A percentile compares a stretch with the other conserved stretches of the same genome.
phyloP scores from a whole-genome alignment of 2,113 vertebrate species.

The Melanostigma gelatinosum region DNA sequence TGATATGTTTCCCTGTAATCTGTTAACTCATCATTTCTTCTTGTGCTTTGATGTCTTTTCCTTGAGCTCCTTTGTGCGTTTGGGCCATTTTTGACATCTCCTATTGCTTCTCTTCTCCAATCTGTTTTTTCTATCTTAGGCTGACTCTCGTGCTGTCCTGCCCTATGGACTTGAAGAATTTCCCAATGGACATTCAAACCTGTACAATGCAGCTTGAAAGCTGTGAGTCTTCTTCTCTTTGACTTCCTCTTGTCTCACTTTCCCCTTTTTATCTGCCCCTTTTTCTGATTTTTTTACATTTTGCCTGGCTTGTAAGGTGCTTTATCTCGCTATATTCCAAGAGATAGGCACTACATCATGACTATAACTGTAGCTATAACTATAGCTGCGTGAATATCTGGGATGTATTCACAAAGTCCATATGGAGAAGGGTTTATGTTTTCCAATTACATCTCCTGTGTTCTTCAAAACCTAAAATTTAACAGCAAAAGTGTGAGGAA shows the following conservation, averaged over 20 bases:
- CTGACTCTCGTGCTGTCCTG: conserved; percentile 93
- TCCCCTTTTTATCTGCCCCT: conserved; percentile 6
- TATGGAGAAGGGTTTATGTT: conserved; percentile 5
- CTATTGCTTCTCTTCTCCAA: conserved; percentile 55
- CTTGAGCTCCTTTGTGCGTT: conserved; percentile 33
- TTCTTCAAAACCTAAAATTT: not conserved
- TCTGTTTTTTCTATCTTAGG: conserved; percentile 79
- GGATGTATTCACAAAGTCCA: not conserved
- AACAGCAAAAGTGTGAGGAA: not conserved
- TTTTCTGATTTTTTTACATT: conserved; percentile 13
- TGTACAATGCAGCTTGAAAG: conserved; percentile 97
- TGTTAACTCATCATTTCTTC: conserved; percentile 21
- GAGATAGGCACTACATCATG: not conserved
- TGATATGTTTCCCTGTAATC: conserved; percentile 34
- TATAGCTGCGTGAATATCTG: conserved; percentile 6
- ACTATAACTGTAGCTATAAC: not conserved
- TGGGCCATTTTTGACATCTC: conserved; percentile 23
- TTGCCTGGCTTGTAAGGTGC: conserved; percentile 9
- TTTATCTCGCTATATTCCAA: conserved; percentile 3
- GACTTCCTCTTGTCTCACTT: conserved; percentile 38
- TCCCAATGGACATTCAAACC: conserved; percentile 97
- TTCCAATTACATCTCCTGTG: not conserved
- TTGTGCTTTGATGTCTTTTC: conserved; percentile 44
- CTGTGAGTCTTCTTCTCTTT: conserved; percentile 86
- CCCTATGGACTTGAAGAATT: conserved; percentile 98